Percentiles rank a stretch among this genome's conserved stretches.
Evolutionary conservation across 2,888 invertebrate genomes (phyloP).

Genomic region (Coenonympha arcania): DNA sequence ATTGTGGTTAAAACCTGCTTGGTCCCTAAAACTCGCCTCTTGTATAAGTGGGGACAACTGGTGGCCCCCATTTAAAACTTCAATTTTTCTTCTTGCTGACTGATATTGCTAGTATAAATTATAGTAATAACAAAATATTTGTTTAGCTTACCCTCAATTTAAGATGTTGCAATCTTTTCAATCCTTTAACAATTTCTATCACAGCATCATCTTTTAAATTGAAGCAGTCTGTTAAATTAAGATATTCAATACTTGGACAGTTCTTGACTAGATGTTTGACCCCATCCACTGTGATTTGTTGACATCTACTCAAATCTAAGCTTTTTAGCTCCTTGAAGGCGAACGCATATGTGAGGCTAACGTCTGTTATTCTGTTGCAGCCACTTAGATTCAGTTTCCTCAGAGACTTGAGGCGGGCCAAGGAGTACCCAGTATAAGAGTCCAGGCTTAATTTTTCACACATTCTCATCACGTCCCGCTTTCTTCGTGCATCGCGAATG

Average conservation of each 20-base stretch:
- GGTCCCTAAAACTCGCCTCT: too few species aligned
- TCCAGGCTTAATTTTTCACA: constrained; percentile 71
- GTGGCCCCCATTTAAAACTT: too few species aligned
- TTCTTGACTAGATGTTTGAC: constrained; percentile 76
- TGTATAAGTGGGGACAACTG: too few species aligned
- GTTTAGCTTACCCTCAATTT: constrained; percentile 75
- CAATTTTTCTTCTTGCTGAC: too few species aligned
- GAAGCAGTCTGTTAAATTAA: constrained; percentile 79
- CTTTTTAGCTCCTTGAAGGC: constrained; percentile 77
- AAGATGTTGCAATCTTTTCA: constrained; percentile 71
- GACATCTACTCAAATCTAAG: constrained; percentile 79
- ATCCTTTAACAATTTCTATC: constrained; percentile 48
- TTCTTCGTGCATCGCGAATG: constrained; percentile 77
- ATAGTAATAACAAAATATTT: too few species aligned
- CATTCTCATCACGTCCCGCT: constrained; percentile 76
- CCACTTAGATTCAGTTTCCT: constrained; percentile 77
- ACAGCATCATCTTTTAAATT: constrained; percentile 78
- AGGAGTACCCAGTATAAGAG: constrained; percentile 64
- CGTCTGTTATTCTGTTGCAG: constrained; percentile 81
- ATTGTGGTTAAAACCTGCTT: too few species aligned
- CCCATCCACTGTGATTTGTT: constrained; percentile 79
- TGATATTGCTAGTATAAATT: too few species aligned
- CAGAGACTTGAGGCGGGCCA: constrained; percentile 72
- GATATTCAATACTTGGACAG: constrained; percentile 80
- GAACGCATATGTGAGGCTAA: constrained; percentile 79